Conservation (phyloP, 2,797 vertebrate genomes). For the Sebastes elongatus region DNA sequence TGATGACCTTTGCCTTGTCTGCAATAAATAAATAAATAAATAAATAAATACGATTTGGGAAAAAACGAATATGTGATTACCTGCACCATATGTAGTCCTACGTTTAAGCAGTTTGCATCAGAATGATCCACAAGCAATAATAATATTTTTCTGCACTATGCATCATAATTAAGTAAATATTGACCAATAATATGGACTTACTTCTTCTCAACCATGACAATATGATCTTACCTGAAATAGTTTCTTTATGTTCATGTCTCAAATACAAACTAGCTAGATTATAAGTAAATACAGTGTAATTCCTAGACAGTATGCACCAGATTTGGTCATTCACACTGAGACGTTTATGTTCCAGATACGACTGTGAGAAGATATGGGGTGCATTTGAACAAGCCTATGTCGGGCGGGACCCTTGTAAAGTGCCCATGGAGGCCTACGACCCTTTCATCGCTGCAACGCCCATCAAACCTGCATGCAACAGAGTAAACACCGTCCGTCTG, state of each 20-base stretch:
- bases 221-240: not conserved
- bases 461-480: slow-evolving; percentile 55
- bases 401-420: slow-evolving; percentile 59
- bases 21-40: too few species aligned
- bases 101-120: too few species aligned
- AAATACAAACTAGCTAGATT: too few species aligned
- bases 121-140: too few species aligned
- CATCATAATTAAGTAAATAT: too few species aligned
- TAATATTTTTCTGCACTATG: too few species aligned
- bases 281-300: not conserved
- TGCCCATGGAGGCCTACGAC: slow-evolving; percentile 68
- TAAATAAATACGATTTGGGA: too few species aligned
- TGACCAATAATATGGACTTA: too few species aligned
- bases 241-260: not conserved
- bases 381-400: slow-evolving; percentile 71
- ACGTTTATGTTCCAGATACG: slow-evolving; percentile 21
- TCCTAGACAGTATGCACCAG: not conserved
- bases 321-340: not conserved
- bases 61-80: too few species aligned
- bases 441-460: slow-evolving; percentile 31
- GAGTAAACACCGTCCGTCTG: slow-evolving; percentile 55
- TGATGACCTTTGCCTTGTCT: too few species aligned
- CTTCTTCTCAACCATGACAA: not conserved
- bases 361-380: slow-evolving; percentile 70
- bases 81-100: too few species aligned